These are phyloP conservation scores for Chrysoperla carnea DNA, from an alignment of 1,140 invertebrate genomes.

Conservation along the genomic window DNA sequence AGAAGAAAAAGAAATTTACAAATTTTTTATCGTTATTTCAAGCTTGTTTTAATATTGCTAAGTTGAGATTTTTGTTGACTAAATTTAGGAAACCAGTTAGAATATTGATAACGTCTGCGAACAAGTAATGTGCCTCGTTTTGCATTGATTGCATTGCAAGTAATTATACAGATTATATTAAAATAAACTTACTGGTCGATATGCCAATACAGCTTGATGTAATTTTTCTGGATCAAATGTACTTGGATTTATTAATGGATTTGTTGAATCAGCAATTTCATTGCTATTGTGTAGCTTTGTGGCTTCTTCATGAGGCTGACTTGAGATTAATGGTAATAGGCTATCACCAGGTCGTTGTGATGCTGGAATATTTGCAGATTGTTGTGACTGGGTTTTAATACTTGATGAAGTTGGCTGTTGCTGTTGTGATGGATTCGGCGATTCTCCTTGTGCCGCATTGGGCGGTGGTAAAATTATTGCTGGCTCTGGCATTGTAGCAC, in stretches of 20 bases:
- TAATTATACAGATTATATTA: no score
- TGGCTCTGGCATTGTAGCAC: slow-evolving; percentile 23
- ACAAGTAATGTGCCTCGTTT: no score
- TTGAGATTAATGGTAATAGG: slow-evolving; percentile 5
- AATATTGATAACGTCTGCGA: no score
- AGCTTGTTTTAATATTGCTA: no score
- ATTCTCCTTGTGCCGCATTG: slow-evolving; percentile 12
- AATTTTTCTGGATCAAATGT: slow-evolving; percentile 25
- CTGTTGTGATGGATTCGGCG: slow-evolving; percentile 12
- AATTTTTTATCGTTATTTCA: no score
- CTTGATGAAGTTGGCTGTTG: slow-evolving; percentile 14
- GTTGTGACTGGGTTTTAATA: slow-evolving; percentile 18
- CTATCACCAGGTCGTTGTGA: background rate
- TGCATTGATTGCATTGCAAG: no score
- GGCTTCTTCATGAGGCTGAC: slow-evolving; percentile 4
- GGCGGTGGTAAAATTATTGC: slow-evolving; percentile 19
- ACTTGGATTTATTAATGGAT: slow-evolving; percentile 12
- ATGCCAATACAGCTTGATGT: slow-evolving; percentile 28
- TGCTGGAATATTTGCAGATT: slow-evolving; percentile 12
- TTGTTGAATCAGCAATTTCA: slow-evolving; percentile 4
- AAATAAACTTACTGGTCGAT: slow-evolving; percentile 18
- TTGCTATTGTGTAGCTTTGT: background rate
- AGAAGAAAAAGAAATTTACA: no score
- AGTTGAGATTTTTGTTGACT: no score
- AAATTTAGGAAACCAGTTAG: no score